Base-by-base conservation (phyloP, 2,888 invertebrate genomes). In the Halictus quadricinctus region DNA sequence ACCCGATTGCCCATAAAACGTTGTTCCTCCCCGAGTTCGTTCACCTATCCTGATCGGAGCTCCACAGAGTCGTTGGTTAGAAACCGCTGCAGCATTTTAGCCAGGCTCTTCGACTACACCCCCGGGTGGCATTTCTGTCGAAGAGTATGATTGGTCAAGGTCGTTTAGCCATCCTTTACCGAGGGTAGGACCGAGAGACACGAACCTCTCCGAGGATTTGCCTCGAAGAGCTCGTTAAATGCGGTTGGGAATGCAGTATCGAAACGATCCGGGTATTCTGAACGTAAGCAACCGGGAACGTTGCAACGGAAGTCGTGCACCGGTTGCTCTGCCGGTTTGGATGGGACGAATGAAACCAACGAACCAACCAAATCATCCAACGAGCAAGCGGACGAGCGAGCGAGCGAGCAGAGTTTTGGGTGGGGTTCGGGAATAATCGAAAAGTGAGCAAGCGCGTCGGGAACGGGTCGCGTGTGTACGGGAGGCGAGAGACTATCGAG, bases 381-480 rank as follows among this genome's bases (percentile, higher is more conserved):
- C 29, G 15, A 64, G 64, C 64, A 18, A 1, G 64, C 25, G 58
- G 29, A 29, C 29, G 29, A 29, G 29, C 29, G 29, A 29, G 36
- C 6, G 25, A 70, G 58, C 2, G 21, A 43, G 43, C 21, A 60
- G 29, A 60, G 29, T 54, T 36, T 76, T 85, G 83, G 85, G 85
- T 85, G 85, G 85, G 83, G 85, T 85, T 80, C 83, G 79, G 77
- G 83, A 83, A 64, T 85, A 77, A 83, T 85, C 85, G 85, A 83
- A 85, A 80, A 80, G 64, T 70, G 77, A 77, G 79, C 80, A 83
- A 48, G 76, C 85, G 85, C 80, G 74, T 43, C 41, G 60, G 36
- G 66, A 29, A 29, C 64, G 64, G 64, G 64, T 29, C 29, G 25
- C 7, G 64, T 64, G 29, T 25, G 29, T 29, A 60, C 60, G 70